A percentile compares a stretch with the other conserved stretches of the same genome.
These are phyloP conservation scores for Ficedula albicollis DNA, from an alignment of 2,797 vertebrate species.

Conservation along the genomic window DNA sequence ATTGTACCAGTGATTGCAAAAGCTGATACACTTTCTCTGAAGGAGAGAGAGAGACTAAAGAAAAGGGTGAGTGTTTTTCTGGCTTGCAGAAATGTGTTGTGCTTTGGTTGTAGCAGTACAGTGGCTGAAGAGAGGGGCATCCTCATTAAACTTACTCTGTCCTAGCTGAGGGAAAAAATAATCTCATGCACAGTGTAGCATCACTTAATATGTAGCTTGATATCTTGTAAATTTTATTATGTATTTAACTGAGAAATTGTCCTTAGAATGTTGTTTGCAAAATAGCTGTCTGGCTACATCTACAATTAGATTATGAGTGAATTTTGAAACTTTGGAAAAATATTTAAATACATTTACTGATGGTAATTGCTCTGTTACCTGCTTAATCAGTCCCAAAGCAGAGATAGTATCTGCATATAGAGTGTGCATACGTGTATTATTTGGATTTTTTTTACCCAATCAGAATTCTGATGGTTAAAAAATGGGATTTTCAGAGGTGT, in stretches of 20 bases:
- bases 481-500: background rate
- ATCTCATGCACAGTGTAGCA: background rate
- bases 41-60: slow-evolving; percentile 93
- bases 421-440: background rate
- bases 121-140: background rate
- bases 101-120: background rate
- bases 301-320: background rate
- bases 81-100: background rate
- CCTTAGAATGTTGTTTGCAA: background rate
- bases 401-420: background rate
- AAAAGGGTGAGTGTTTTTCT: slow-evolving; percentile 84
- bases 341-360: background rate
- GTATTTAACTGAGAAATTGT: background rate
- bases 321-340: background rate
- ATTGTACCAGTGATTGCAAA: slow-evolving; percentile 98
- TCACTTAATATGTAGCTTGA: background rate
- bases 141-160: background rate
- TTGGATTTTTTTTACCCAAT: background rate
- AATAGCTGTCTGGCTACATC: background rate
- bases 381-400: background rate
- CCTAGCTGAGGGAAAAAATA: background rate
- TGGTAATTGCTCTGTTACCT: background rate
- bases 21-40: slow-evolving; percentile 94
- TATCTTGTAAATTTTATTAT: background rate
- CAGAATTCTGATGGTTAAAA: background rate